Evolutionary conservation across 2,888 invertebrate species (phyloP).

Genomic region (Drosophila vallismaia): DNA sequence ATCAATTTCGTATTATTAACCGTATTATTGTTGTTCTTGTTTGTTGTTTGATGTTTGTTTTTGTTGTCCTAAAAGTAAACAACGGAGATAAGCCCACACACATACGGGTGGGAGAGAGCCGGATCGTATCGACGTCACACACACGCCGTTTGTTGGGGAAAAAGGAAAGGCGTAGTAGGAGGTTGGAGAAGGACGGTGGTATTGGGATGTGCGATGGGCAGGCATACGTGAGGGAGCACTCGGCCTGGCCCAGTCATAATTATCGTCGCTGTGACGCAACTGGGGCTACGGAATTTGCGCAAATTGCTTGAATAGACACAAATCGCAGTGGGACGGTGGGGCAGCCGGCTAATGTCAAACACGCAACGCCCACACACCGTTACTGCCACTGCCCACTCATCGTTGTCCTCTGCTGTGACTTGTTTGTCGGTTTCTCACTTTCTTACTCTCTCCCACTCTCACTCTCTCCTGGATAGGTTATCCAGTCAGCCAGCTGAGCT

Average conservation of each 20-base stretch:
- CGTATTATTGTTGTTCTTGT: neutral
- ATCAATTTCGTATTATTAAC: neutral
- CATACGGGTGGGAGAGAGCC: neutral
- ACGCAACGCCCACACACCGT: constrained; percentile 25
- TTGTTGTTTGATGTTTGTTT: neutral
- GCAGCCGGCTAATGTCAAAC: constrained; percentile 44
- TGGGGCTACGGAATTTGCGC: constrained; percentile 67
- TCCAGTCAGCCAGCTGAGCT: constrained; percentile 1
- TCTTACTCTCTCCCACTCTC: neutral
- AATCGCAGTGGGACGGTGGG: constrained; percentile 13
- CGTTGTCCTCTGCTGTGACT: neutral
- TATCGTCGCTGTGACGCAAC: constrained; percentile 69
- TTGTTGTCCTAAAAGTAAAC: constrained; percentile 2
- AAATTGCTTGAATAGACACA: constrained; percentile 53
- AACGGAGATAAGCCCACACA: constrained; percentile 3
- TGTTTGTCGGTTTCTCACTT: too few species aligned
- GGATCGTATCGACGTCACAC: constrained; percentile 48
- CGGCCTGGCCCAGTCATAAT: constrained; percentile 67
- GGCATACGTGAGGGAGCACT: constrained; percentile 38
- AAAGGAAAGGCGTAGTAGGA: neutral
- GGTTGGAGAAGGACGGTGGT: neutral
- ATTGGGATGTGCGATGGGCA: constrained; percentile 32
- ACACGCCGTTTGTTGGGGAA: neutral
- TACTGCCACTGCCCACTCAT: neutral
- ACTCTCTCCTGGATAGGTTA: neutral